Evolutionary conservation across 1,140 invertebrate genomes (phyloP), one percentile per base, ranked within the genome.

Genomic region (Drosophila lini): DNA sequence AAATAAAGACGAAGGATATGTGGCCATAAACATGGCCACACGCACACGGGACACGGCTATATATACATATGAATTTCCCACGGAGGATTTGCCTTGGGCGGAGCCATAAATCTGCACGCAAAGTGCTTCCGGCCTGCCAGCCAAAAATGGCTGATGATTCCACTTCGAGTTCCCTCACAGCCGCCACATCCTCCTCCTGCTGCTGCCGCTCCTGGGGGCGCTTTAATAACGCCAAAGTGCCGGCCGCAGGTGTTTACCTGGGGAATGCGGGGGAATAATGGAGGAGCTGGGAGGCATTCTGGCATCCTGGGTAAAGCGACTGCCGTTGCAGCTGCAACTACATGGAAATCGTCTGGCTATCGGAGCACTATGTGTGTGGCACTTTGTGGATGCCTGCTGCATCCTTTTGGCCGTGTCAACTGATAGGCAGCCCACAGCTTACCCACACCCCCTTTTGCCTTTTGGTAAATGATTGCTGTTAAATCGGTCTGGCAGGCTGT

Each of bases 111-210:
- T 86, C 68, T 80, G 76, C 67, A 64, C 48, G 71, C 76, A 88
- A 82, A 86, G 80, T 83, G 82, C 80, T 86, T 82, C 80, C 83
- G 80, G 80, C 80, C 68, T 68, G 50, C 48, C 55, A 81, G 80
- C 60, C 80, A 56, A 65, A 81, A 69, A 62, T 80, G 78, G 59
- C 62, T 81, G 80, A 52, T 68, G 63, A 64, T 42, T 44, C 56
- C 40, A 47, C 77, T 65, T 64, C 62, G 48, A 28, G 36, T 16
- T 13, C 31, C 32, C n/a, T 9, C 3, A 13, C 34, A 15, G 8
- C 19, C 13, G 4, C 8, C 42, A 8, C 52, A 31, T n/a, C 52
- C 61, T 32, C 19, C 61, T 13, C 42, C 8, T 25, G 44, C 22
- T 63, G 59, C 31, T 32, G 31, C 31, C 3, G 61, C 10, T 34